Evolutionary conservation across 23 tunicate species (phyloP), one percentile per base, ranked within the genome.

Genomic region (Halocynthia aurantium): DNA sequence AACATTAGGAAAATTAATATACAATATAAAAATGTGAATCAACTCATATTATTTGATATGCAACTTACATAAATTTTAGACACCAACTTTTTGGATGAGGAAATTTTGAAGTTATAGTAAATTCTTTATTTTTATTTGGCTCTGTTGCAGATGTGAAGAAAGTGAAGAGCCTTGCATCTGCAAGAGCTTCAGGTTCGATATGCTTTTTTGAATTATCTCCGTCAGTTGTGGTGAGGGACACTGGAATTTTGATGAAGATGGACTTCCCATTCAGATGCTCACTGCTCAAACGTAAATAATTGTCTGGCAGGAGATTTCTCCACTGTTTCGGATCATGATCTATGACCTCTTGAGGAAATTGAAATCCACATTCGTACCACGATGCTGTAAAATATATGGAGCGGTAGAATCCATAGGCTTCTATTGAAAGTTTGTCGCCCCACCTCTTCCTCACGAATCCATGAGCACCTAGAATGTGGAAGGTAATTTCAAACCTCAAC

Each of bases 311-410:
- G 10, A 40, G n/a, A 9, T 9, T 12, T 11, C 52, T 15, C 74
- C 76, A 69, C 7, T 70, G 69, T 50, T 21, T 54, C 20, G 98
- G 98, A 63, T 83, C 92, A 55, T 65, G 72, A 55, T 86, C 85
- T 7, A 92, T 78, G 8, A 92, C 80, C 7, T 51, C 15, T 73
- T 86, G 84, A 7, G 98, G 92, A 40, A 92, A 77, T 6, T 51
- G 55, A 8, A 92, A 51, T 7, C 69, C 70, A 60, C 98, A 92
- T 49, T 40, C 20, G 62, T 92, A 92, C 61, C 78, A 92, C 15
- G 82, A 53, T 6, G 98, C 86, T 9, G 91, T 79, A 53, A 76
- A 79, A 53, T 44, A 75, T 15, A 50, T 12, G 12, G 89, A 70
- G 18, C 62, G 69, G 9, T 49, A 60, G 15, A 52, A 57, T 8